Conservation (phyloP, 2,888 invertebrate species). For the Sesia apiformis region DNA sequence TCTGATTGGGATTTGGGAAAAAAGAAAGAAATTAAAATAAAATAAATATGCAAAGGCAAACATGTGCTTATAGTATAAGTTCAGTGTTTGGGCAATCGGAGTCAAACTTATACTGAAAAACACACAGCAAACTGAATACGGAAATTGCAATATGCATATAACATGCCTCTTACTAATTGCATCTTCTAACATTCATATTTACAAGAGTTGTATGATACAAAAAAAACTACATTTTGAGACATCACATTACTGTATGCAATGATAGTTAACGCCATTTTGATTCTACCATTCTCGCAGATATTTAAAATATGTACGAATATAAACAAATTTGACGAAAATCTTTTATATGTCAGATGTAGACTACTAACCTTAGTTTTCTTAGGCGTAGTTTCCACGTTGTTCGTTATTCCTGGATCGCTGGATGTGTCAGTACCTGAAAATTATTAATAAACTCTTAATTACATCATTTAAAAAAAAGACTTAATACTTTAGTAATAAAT, state of each 20-base stretch:
- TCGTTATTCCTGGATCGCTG: slow-evolving; percentile 61
- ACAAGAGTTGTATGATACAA: slow-evolving; percentile 46
- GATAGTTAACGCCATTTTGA: slow-evolving; percentile 4
- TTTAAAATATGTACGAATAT: background rate
- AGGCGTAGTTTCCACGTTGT: slow-evolving; percentile 64
- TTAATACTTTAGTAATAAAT: too few species aligned
- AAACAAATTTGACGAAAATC: background rate
- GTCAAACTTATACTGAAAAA: slow-evolving; percentile 21
- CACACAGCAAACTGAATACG: slow-evolving; percentile 35
- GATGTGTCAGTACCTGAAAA: slow-evolving; percentile 63
- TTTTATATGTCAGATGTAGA: background rate
- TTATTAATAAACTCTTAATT: too few species aligned
- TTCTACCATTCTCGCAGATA: slow-evolving; percentile 42
- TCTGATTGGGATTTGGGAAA: slow-evolving; percentile 35
- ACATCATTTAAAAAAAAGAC: too few species aligned
- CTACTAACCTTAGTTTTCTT: slow-evolving; percentile 59
- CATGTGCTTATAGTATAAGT: slow-evolving; percentile 19
- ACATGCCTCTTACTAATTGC: slow-evolving; percentile 39
- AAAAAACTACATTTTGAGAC: slow-evolving; percentile 21
- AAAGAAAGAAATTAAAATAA: slow-evolving; percentile 54
- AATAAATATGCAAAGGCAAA: slow-evolving; percentile 39
- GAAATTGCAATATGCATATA: slow-evolving; percentile 28
- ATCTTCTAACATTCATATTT: slow-evolving; percentile 52
- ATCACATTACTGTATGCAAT: slow-evolving; percentile 13
- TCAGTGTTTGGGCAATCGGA: slow-evolving; percentile 3